Evolutionary conservation across 2,888 invertebrate genomes (phyloP), one percentile per base, ranked within the genome.

Genomic region (Luperina nickerlii): DNA sequence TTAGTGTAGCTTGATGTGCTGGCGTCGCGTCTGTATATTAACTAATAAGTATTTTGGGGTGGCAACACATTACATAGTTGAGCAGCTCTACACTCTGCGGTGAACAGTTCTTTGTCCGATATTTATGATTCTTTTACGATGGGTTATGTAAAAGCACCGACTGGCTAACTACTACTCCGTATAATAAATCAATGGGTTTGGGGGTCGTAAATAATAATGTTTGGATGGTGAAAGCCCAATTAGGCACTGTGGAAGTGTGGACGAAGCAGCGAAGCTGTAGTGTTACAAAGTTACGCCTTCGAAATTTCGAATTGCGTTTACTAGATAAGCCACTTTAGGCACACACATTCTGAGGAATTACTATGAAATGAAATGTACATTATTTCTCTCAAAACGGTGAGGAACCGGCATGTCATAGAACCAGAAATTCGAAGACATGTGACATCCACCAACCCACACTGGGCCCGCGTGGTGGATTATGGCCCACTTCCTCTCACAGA

Each of bases 41-140:
- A 76, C 65, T 60, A 67, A 82, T 68, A 62, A 69, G 60, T 48
- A 57, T 83, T 68, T 71, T 57, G 54, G 72, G 83, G 65, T 72
- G 74, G 74, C 67, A 80, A 67, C 87, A 75, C 45, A 60, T 54
- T 51, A 15, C 24, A 51, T 13, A 67, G 79, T 65, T n/a, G 15
- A 63, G 38, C 45, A 66, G 20, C 60, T 65, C 42, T n/a, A 71
- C 78, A 65, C 38, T 72, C 65, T 60, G 32, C 42, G 79, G 54
- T 73, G 62, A 80, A 69, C 65, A 69, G 51, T 18, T 73, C 88
- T 77, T 85, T 85, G 77, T 85, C 66, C 15, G 60, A 68, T n/a
- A 48, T 85, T 87, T 63, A 85, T 77, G 88, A 87, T 75, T n/a
- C 18, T 75, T 85, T 85, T 85, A 85, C 85, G 85, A 85, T n/a